These are phyloP conservation scores for Octopus sinensis DNA, from an alignment of 1,140 invertebrate species.

Conservation along the genomic window DNA sequence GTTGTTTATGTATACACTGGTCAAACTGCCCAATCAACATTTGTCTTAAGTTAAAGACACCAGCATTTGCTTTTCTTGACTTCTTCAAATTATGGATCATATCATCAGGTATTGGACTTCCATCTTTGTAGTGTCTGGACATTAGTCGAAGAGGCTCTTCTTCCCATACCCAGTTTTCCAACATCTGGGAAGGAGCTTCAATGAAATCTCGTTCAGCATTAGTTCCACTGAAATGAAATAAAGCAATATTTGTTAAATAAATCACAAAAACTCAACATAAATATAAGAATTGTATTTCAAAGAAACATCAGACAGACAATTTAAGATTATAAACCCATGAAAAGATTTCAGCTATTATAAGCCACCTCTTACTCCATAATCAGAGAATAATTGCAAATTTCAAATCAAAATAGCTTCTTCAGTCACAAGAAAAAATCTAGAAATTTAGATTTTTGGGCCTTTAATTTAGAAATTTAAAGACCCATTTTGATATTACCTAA, in stretches of 20 bases:
- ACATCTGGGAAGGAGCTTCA: constrained; percentile 65
- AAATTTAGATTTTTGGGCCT: no score
- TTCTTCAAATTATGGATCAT: constrained; percentile 58
- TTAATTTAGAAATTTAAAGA: no score
- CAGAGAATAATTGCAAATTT: no score
- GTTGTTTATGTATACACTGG: constrained; percentile 57
- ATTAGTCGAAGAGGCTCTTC: constrained; percentile 59
- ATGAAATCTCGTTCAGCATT: constrained; percentile 63
- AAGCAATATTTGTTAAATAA: neutral
- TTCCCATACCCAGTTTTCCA: constrained; percentile 66
- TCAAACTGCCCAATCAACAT: constrained; percentile 61
- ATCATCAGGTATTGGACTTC: constrained; percentile 57
- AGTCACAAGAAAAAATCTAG: no score
- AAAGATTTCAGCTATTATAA: neutral
- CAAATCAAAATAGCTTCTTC: no score
- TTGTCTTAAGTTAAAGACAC: constrained; percentile 61
- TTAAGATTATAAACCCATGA: constrained; percentile 13
- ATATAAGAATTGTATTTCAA: neutral
- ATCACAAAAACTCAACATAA: neutral
- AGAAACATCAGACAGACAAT: neutral
- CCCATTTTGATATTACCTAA: no score
- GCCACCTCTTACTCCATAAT: no score
- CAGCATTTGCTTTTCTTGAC: constrained; percentile 61
- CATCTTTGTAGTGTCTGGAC: constrained; percentile 61
- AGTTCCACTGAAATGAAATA: constrained; percentile 53